These are phyloP conservation scores for Sphinx pinastri DNA, from an alignment of 2,888 invertebrate species.

Conservation along the genomic window DNA sequence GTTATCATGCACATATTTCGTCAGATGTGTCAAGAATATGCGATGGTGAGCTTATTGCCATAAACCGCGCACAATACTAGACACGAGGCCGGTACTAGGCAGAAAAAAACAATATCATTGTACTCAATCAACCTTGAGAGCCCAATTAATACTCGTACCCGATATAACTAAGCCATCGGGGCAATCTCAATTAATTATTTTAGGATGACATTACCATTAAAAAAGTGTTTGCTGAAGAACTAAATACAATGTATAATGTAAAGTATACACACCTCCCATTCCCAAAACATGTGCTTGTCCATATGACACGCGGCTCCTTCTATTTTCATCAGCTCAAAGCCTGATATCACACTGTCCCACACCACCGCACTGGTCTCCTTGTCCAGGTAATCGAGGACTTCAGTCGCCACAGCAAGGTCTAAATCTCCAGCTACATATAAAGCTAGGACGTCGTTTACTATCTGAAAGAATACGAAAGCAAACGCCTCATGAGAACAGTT, in stretches of 20 bases:
- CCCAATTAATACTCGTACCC: too few relatives aligned
- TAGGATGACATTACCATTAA: too few relatives aligned
- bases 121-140: too few relatives aligned
- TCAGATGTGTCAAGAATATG: too few relatives aligned
- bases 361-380: conserved; percentile 62
- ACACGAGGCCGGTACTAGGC: too few relatives aligned
- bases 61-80: too few relatives aligned
- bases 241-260: background rate
- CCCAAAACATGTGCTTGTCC: conserved; percentile 61
- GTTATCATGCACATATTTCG: too few relatives aligned
- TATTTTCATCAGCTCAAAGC: conserved; percentile 61
- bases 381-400: conserved; percentile 63
- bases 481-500: background rate
- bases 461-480: conserved; percentile 52
- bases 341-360: conserved; percentile 66
- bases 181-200: too few relatives aligned
- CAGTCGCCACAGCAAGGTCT: conserved; percentile 53
- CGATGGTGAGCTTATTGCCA: too few relatives aligned
- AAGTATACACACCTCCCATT: conserved; percentile 66
- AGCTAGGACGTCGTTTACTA: conserved; percentile 74
- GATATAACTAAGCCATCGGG: too few relatives aligned
- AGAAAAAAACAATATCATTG: too few relatives aligned
- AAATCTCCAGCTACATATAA: conserved; percentile 69
- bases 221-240: too few relatives aligned
- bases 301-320: conserved; percentile 59